phyloP scores from a whole-genome alignment of 2,113 vertebrate species.

The Varanus salvator region DNA sequence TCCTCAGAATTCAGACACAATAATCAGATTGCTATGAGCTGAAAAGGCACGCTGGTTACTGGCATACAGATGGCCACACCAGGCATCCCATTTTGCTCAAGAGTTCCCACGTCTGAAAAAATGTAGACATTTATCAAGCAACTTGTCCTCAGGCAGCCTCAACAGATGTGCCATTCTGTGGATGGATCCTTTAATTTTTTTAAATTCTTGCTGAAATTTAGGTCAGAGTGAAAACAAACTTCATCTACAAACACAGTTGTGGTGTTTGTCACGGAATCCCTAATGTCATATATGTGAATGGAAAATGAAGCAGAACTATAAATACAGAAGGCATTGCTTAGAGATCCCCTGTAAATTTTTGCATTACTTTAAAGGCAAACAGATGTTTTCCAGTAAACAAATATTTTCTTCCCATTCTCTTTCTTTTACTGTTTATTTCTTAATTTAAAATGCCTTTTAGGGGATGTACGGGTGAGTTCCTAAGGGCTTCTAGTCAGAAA shows the following conservation, averaged over 20 bases:
- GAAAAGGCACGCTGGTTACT: slow-evolving; percentile 69
- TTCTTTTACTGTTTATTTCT: slow-evolving; percentile 31
- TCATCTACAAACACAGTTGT: slow-evolving; percentile 7
- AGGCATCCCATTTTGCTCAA: slow-evolving; percentile 60
- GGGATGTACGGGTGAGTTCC: background rate
- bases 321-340: background rate
- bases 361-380: slow-evolving; percentile 23
- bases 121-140: slow-evolving; percentile 16
- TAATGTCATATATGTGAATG: background rate
- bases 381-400: slow-evolving; percentile 9
- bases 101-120: slow-evolving; percentile 59
- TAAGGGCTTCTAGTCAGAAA: slow-evolving; percentile 9
- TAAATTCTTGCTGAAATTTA: slow-evolving; percentile 11
- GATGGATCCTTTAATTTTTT: background rate
- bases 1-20: background rate
- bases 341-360: slow-evolving; percentile 22
- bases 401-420: slow-evolving; percentile 13
- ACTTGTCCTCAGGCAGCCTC: slow-evolving; percentile 21
- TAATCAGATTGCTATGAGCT: slow-evolving; percentile 65
- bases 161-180: slow-evolving; percentile 19
- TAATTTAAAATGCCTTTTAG: slow-evolving; percentile 17
- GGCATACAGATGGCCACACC: slow-evolving; percentile 62
- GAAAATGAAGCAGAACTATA: slow-evolving; percentile 24
- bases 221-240: slow-evolving; percentile 1
- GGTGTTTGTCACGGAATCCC: slow-evolving; percentile 1